phyloP scores from a whole-genome alignment of 2,888 invertebrate species.

The Gisinianus flammeolus region DNA sequence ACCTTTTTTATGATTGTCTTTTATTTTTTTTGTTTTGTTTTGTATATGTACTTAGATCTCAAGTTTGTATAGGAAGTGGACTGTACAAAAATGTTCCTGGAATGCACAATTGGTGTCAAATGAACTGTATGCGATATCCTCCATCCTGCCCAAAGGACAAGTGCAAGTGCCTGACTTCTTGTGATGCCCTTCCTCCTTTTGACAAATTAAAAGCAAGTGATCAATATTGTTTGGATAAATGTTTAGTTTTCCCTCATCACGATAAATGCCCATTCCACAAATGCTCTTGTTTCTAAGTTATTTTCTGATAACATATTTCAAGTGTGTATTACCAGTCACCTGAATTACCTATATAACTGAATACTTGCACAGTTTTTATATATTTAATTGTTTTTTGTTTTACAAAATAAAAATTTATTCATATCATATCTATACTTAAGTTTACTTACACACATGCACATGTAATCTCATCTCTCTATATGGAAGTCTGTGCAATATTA shows the following conservation, averaged over 20 bases:
- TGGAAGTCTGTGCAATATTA: too few relatives aligned
- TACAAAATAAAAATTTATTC: too few relatives aligned
- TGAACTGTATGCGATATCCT: constrained; percentile 83
- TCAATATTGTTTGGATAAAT: constrained; percentile 82
- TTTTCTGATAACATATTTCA: too few relatives aligned
- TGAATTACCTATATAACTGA: too few relatives aligned
- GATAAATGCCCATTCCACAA: constrained; percentile 74
- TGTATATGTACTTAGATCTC: constrained; percentile 72
- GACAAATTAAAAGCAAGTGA: constrained; percentile 75
- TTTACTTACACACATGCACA: too few relatives aligned
- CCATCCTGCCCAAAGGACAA: constrained; percentile 80
- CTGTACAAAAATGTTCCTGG: constrained; percentile 74
- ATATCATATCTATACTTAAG: too few relatives aligned
- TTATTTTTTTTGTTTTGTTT: too few relatives aligned
- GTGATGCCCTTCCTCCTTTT: constrained; percentile 79
- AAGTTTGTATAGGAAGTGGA: constrained; percentile 76
- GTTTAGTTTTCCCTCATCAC: constrained; percentile 72
- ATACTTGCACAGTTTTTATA: too few relatives aligned
- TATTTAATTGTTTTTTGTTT: too few relatives aligned
- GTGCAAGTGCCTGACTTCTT: constrained; percentile 80
- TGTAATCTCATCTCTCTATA: too few relatives aligned
- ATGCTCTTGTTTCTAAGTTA: constrained; percentile 76
- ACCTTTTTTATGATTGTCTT: constrained; percentile 1
- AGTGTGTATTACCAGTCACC: too few relatives aligned
- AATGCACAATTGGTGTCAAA: constrained; percentile 82